Evolutionary conservation across 2,888 invertebrate species (phyloP), one percentile per base, ranked within the genome.

Genomic region (Nycteola revayana): DNA sequence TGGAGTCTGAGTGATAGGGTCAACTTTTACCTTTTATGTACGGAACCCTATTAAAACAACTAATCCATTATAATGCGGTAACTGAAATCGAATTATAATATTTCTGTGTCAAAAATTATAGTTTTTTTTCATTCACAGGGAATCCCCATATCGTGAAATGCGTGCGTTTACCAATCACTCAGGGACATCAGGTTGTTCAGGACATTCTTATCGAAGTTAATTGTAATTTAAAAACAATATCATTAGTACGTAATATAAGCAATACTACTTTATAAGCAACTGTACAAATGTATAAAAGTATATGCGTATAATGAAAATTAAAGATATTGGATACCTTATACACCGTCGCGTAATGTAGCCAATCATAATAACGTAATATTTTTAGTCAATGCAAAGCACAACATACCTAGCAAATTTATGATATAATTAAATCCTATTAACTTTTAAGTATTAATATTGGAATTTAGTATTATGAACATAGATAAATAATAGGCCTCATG

Each of bases 221-320:
- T 70, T 67, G 54, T 55, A 51, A 60, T 58, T 38, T 65, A 65
- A 53, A n/a, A 68, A 71, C 54, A 56, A 82, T 87, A 86, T 86
- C 87, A 86, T 62, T 86, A 85, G 82, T 66, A 71, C 64, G 72
- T 84, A 85, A 82, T 64, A 47, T 66, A 85, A 88, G 87, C 87
- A 88, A 88, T 87, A 88, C 60, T 83, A 81, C 60, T 57, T 58
- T 53, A 50, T 48, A 56, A 50, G 42, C 41, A 42, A 66, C 55
- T 84, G 84, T 86, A 85, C 60, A 85, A 83, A 76, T 82, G 75
- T 78, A 77, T 62, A 73, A 70, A 78, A 49, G 49, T 66, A 48
- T 70, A 67, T 71, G 63, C 58, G 68, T 74, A 72, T 66, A 64
- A 58, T 57, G 58, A 49, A 57, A 54, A 49, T 54, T 57, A 55